Percentiles rank a stretch among this genome's conserved stretches.
phyloP scores from a whole-genome alignment of 2,113 vertebrate species.

The Cheilinus undulatus region DNA sequence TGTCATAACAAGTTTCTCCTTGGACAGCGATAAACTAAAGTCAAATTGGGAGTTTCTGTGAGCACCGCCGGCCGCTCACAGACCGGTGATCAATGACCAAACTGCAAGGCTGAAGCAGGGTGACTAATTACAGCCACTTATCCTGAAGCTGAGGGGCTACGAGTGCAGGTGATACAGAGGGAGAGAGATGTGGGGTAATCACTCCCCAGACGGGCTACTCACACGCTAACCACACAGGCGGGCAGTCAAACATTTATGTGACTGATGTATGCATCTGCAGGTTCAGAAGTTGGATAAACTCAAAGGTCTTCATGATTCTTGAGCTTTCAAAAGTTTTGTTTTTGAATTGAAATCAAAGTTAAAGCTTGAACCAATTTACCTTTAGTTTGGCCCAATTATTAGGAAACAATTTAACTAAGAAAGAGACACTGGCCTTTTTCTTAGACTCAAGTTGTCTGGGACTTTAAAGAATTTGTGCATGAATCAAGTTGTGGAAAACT shows the following conservation, averaged over 20 bases:
- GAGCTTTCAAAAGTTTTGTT: background rate
- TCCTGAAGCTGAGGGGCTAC: slow-evolving; percentile 26
- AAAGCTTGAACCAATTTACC: too few species aligned
- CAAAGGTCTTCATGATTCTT: background rate
- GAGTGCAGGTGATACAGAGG: slow-evolving; percentile 22
- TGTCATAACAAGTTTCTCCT: background rate
- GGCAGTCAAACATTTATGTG: slow-evolving; percentile 31
- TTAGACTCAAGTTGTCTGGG: too few species aligned
- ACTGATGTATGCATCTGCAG: background rate
- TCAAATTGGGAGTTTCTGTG: background rate
- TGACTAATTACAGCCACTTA: slow-evolving; percentile 47
- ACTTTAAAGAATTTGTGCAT: too few species aligned
- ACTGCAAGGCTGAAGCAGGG: slow-evolving; percentile 15
- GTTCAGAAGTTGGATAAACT: background rate
- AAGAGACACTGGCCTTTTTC: too few species aligned
- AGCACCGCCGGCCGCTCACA: background rate
- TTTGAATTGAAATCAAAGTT: too few species aligned
- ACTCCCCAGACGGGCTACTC: slow-evolving; percentile 31
- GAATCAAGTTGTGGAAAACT: too few species aligned
- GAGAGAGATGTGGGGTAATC: slow-evolving; percentile 34
- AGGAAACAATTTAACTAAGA: too few species aligned
- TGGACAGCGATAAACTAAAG: background rate
- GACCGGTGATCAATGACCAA: slow-evolving; percentile 16
- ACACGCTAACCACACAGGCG: slow-evolving; percentile 41
- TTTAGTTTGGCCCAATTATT: too few species aligned